Percentiles rank a stretch among this genome's conserved stretches.
Conservation (phyloP, 2,113 vertebrate species). For the Rafetus swinhoei region DNA sequence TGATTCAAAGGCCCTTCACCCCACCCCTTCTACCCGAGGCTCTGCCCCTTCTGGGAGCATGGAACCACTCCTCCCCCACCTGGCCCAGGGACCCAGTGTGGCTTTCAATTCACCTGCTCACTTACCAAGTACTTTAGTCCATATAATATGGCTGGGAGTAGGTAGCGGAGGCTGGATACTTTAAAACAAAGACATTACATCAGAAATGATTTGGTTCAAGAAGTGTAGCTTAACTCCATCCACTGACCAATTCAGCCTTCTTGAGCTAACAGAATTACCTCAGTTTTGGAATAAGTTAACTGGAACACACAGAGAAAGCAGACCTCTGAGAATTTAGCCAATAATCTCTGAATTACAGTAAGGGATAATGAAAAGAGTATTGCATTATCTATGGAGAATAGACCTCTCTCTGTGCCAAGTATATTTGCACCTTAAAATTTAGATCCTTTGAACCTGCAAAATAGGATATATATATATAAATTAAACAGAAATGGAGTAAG, state of each 20-base stretch:
- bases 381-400: background rate
- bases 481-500: background rate
- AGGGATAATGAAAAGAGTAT: background rate
- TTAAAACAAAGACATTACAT: background rate
- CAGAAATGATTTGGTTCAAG: background rate
- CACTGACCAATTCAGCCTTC: background rate
- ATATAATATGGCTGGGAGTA: rapidly evolving
- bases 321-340: background rate
- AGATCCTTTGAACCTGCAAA: background rate
- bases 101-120: background rate
- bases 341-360: background rate
- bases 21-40: too few species aligned
- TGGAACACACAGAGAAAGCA: background rate
- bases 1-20: too few species aligned
- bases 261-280: background rate
- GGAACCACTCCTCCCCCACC: too few species aligned
- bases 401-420: background rate
- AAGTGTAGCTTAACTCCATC: background rate
- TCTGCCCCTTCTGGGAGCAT: too few species aligned
- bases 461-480: background rate
- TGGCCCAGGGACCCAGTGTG: too few species aligned
- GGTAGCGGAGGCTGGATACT: background rate
- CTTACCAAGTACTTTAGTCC: background rate
- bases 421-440: background rate
- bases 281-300: background rate